Evolutionary conservation across 2,888 invertebrate genomes (phyloP), one percentile per base, ranked within the genome.

Genomic region (Lithophane socia): DNA sequence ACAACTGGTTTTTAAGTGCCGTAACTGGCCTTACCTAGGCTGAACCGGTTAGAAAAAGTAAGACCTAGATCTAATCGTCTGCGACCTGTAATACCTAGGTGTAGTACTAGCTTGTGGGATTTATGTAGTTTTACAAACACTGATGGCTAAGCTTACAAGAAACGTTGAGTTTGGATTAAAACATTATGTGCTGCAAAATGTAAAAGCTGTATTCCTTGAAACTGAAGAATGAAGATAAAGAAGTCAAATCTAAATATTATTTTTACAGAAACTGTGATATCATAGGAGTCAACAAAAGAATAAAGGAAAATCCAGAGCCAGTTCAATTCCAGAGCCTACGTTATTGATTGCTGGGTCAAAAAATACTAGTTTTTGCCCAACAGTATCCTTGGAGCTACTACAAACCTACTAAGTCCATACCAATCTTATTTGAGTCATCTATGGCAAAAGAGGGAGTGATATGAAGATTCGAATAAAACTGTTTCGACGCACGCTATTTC

Each of bases 1-100:
- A 80, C 58, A 83, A 80, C 82, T 73, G 65, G 85, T 80, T 80
- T 84, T 70, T 75, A 73, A 80, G 69, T 75, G 72, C 71, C 85
- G 65, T 75, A 84, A 80, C 69, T 70, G 72, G 75, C 61, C 80
- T 54, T 75, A 67, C 68, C 76, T 70, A 80, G 66, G 52, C 66
- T 66, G 42, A 67, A 84, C 85, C 82, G 82, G 85, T 82, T 84
- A 66, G 68, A 85, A 80, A 85, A 80, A 83, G 69, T 75, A 47
- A 80, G 85, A 75, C 81, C 85, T 82, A 84, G 72, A 84, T 84
- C 52, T 72, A 73, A 80, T 85, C 85, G 75, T 16, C 49, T 68
- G 60, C 72, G 71, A 72, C 75, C 52, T 84, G 67, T 68, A 63
- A 73, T 64, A 60, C 70, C 42, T 74, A 47, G 24, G 37, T 65